phyloP scores from a whole-genome alignment of 2,888 invertebrate genomes.

The Rhagonycha fulva region DNA sequence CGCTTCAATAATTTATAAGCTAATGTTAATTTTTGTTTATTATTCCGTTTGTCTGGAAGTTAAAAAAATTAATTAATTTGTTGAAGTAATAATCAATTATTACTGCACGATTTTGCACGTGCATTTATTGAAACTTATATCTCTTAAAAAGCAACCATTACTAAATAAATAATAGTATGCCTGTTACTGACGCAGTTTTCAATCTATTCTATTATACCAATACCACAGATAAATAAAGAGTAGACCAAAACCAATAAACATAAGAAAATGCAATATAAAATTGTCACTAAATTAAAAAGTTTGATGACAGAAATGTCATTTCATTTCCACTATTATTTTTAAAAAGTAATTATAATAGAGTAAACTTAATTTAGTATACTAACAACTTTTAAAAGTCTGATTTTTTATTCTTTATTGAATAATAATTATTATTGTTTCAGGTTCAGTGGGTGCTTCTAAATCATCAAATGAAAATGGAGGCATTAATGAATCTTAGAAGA shows the following conservation, averaged over 20 bases:
- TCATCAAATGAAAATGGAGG: not conserved
- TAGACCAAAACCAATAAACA: too few species aligned
- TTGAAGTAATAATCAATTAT: not conserved
- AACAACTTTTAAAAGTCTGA: not conserved
- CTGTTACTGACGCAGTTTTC: too few species aligned
- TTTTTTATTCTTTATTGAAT: not conserved
- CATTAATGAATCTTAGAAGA: not conserved
- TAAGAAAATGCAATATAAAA: not conserved
- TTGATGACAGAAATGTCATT: not conserved
- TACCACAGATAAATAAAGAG: too few species aligned
- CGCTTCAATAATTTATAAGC: too few species aligned
- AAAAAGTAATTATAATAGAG: not conserved
- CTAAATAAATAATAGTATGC: too few species aligned
- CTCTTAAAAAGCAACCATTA: not conserved
- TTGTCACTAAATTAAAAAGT: not conserved
- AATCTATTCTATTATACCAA: too few species aligned
- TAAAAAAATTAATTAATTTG: not conserved
- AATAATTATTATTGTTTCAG: constrained; percentile 9
- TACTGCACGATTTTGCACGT: not conserved
- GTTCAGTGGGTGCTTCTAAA: not conserved
- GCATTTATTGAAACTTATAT: not conserved
- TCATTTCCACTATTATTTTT: not conserved
- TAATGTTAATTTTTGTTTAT: not conserved
- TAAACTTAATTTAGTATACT: not conserved
- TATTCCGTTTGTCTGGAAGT: not conserved